Evolutionary conservation across 2,113 vertebrate species (phyloP).

Genomic region (Calidris pygmaea): DNA sequence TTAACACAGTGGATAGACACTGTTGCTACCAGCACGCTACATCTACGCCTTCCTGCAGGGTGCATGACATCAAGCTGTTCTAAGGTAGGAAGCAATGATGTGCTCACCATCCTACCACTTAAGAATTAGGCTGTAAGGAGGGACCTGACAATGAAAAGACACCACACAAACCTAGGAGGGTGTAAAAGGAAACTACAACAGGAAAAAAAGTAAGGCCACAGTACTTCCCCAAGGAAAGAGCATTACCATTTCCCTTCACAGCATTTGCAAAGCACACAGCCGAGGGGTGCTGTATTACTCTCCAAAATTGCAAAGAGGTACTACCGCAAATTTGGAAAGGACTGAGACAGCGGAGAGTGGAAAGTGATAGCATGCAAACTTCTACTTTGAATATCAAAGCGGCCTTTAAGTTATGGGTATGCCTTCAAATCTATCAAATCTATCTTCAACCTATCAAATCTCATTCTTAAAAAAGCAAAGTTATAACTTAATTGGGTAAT

Average conservation of each 20-base stretch:
- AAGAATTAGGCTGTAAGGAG: neutral
- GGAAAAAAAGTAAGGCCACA: neutral
- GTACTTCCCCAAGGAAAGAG: neutral
- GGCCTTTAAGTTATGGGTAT: neutral
- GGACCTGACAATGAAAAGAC: neutral
- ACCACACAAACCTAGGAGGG: neutral
- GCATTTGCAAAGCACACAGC: slow-evolving; percentile 14
- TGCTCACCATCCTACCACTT: neutral
- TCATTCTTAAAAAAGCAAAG: neutral
- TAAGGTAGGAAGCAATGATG: neutral
- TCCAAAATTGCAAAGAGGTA: neutral
- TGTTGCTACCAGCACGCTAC: neutral
- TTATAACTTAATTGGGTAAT: neutral
- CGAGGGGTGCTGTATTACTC: neutral
- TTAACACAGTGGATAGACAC: neutral
- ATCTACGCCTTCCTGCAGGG: neutral
- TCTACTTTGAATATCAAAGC: slow-evolving; percentile 1
- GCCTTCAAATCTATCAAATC: too few relatives aligned
- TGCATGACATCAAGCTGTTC: neutral
- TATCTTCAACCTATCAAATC: neutral
- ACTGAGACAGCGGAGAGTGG: neutral
- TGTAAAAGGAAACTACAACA: neutral
- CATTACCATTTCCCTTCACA: neutral
- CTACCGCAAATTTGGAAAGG: neutral
- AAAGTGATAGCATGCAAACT: neutral